Evolutionary conservation across 1,140 invertebrate species (phyloP).

Genomic region (Drosophila arizonae): DNA sequence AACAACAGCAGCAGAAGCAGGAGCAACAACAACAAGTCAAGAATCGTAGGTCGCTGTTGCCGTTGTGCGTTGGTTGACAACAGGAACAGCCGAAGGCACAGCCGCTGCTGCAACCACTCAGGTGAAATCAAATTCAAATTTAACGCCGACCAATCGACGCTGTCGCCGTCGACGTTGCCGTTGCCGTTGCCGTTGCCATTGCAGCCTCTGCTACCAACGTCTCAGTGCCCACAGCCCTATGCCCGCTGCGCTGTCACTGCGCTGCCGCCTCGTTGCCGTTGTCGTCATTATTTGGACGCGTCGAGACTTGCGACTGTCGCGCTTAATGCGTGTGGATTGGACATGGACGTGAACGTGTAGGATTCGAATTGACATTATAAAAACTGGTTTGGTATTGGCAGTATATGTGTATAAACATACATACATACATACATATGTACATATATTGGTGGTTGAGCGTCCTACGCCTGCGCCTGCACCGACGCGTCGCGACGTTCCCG

Average conservation of each 20-base stretch:
- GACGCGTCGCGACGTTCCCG: not conserved
- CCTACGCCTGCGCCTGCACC: conserved; percentile 32
- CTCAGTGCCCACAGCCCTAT: not conserved
- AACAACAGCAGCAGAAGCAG: conserved; percentile 28
- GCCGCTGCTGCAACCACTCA: conserved; percentile 62
- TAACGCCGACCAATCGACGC: conserved; percentile 67
- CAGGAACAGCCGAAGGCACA: conserved; percentile 30
- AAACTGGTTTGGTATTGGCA: conserved; percentile 73
- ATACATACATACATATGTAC: not conserved
- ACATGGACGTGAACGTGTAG: conserved; percentile 77
- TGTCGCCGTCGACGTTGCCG: conserved; percentile 19
- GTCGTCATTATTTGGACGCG: conserved; percentile 71
- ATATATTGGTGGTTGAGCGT: conserved; percentile 52
- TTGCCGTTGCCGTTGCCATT: conserved; percentile 4
- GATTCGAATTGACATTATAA: conserved; percentile 81
- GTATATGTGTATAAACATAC: conserved; percentile 38
- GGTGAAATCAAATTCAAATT: conserved; percentile 82
- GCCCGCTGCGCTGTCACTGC: not conserved
- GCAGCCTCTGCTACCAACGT: conserved; percentile 7
- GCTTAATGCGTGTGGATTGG: conserved; percentile 77
- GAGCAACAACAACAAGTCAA: conserved; percentile 12
- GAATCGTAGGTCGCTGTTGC: conserved; percentile 62
- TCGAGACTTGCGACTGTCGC: conserved; percentile 76
- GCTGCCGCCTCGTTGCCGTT: conserved; percentile 11
- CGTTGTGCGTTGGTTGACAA: conserved; percentile 71